Conservation (phyloP, 2,888 invertebrate species). For the Limnephilus auricula region DNA sequence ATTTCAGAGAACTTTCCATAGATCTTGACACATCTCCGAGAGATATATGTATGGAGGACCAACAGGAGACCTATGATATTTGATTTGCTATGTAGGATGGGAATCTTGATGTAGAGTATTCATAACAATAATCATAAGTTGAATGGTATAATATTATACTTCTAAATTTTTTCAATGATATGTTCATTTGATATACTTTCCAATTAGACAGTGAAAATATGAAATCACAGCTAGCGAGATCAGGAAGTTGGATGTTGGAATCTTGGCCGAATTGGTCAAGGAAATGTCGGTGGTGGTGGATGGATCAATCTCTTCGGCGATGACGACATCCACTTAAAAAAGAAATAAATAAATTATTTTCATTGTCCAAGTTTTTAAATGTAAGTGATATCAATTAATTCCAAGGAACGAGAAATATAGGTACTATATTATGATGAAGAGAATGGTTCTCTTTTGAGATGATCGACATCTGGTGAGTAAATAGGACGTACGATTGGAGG, state of each 20-base stretch:
- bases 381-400: neutral
- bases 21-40: neutral
- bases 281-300: constrained; percentile 54
- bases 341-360: constrained; percentile 29
- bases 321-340: constrained; percentile 61
- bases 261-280: constrained; percentile 25
- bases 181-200: neutral
- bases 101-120: neutral
- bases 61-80: neutral
- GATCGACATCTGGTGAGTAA: neutral
- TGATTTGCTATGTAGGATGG: neutral
- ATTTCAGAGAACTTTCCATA: neutral
- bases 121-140: constrained; percentile 12
- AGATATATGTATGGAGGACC: neutral
- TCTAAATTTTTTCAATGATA: neutral
- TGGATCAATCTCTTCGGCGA: constrained; percentile 55
- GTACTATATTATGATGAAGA: neutral
- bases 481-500: neutral
- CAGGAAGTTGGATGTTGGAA: neutral
- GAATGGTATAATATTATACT: neutral
- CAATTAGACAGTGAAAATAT: neutral
- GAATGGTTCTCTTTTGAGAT: neutral
- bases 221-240: neutral
- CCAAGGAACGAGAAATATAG: neutral
- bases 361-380: neutral